These are phyloP conservation scores for Biston betularia DNA, from an alignment of 2,888 invertebrate genomes.

Conservation along the genomic window DNA sequence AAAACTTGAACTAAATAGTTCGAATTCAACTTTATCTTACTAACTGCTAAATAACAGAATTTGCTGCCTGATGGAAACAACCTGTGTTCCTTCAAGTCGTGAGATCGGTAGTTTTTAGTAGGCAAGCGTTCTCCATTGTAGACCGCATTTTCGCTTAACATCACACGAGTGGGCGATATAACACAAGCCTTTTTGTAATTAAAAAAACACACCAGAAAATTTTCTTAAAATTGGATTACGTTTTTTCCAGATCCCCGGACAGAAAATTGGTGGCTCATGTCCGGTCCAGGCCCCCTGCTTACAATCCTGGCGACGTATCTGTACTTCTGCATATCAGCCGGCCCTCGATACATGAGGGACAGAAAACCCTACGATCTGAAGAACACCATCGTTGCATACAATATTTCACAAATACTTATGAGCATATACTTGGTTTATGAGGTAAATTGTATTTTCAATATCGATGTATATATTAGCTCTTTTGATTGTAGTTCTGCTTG, in stretches of 20 bases:
- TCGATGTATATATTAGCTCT: neutral
- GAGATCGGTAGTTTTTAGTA: too few relatives aligned
- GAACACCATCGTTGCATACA: slow-evolving; percentile 91
- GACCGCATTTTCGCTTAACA: too few relatives aligned
- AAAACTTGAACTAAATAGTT: too few relatives aligned
- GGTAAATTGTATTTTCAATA: slow-evolving; percentile 55
- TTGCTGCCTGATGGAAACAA: too few relatives aligned
- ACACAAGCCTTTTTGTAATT: too few relatives aligned
- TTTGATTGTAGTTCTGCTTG: too few relatives aligned
- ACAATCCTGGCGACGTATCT: slow-evolving; percentile 88
- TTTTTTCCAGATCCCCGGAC: slow-evolving; percentile 89
- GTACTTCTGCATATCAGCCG: slow-evolving; percentile 90
- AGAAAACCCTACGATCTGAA: slow-evolving; percentile 91
- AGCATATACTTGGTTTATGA: slow-evolving; percentile 90
- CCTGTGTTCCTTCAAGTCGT: too few relatives aligned
- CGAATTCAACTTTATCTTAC: too few relatives aligned
- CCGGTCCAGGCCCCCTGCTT: slow-evolving; percentile 90
- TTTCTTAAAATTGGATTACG: neutral
- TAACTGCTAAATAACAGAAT: too few relatives aligned
- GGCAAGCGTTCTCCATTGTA: too few relatives aligned
- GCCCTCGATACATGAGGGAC: slow-evolving; percentile 92
- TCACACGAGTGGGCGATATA: too few relatives aligned
- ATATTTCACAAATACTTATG: slow-evolving; percentile 95
- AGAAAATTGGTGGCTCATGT: slow-evolving; percentile 92
- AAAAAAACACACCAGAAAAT: too few relatives aligned